A percentile compares a stretch with the other conserved stretches of the same genome.
Evolutionary conservation across 1,140 invertebrate genomes (phyloP).

Genomic region (Bombus breviceps): DNA sequence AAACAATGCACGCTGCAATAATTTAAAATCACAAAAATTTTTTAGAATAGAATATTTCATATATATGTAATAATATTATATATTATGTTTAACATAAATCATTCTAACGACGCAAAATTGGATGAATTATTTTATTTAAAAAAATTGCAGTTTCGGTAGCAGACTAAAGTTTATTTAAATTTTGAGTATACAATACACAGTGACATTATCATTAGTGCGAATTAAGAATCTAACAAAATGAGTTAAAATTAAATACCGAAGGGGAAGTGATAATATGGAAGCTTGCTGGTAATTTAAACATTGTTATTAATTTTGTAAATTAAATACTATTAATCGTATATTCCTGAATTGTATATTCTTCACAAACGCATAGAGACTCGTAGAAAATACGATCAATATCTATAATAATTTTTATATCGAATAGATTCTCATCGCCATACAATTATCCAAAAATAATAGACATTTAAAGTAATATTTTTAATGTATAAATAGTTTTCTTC

Average conservation of each 20-base stretch:
- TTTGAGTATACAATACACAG: constrained; percentile 79
- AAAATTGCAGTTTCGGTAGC: constrained; percentile 58
- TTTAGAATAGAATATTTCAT: background rate
- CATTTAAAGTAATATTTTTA: background rate
- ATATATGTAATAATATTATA: background rate
- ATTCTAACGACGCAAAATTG: background rate
- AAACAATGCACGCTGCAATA: no score
- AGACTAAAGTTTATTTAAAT: constrained; percentile 81
- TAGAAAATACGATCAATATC: background rate
- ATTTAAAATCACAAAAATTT: no score
- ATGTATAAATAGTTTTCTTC: background rate
- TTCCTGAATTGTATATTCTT: background rate
- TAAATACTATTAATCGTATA: constrained; percentile 11
- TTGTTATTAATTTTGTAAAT: background rate
- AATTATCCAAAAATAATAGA: constrained; percentile 9
- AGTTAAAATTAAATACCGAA: constrained; percentile 51
- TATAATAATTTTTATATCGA: constrained; percentile 41
- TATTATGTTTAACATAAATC: background rate
- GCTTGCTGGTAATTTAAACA: background rate
- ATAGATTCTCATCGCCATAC: constrained; percentile 51
- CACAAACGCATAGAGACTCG: no score
- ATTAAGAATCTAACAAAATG: constrained; percentile 68
- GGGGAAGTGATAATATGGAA: constrained; percentile 34
- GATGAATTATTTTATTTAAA: background rate
- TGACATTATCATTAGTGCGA: constrained; percentile 77